Evolutionary conservation across 2,797 vertebrate genomes (phyloP).

Genomic region (Lutjanus campechanus): DNA sequence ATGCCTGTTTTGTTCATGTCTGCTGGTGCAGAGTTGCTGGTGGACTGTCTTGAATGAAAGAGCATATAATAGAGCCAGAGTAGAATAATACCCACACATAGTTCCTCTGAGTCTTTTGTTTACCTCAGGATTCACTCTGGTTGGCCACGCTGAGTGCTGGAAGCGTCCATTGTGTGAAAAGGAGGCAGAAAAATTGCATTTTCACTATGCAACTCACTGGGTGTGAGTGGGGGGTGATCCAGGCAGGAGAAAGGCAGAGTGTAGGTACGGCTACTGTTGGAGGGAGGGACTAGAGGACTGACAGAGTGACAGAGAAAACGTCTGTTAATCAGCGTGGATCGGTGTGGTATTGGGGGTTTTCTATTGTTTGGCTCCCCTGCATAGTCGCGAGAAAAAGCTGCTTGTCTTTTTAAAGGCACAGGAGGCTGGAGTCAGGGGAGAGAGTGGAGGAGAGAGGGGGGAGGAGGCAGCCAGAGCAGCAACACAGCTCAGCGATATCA

Average conservation of each 20-base stretch:
- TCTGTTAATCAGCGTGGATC: slow-evolving; percentile 33
- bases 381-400: slow-evolving; percentile 68
- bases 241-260: slow-evolving; percentile 21
- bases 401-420: slow-evolving; percentile 84
- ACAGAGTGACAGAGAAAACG: slow-evolving; percentile 34
- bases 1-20: neutral
- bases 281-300: slow-evolving; percentile 11
- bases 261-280: neutral
- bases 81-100: slow-evolving; percentile 49
- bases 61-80: slow-evolving; percentile 28
- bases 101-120: slow-evolving; percentile 79
- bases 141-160: slow-evolving; percentile 67
- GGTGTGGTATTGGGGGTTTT: slow-evolving; percentile 52
- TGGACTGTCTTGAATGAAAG: slow-evolving; percentile 31
- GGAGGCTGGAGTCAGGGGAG: slow-evolving; percentile 71
- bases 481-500: slow-evolving; percentile 76
- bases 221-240: slow-evolving; percentile 12
- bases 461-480: slow-evolving; percentile 74
- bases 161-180: slow-evolving; percentile 79
- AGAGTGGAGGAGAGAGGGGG: slow-evolving; percentile 66
- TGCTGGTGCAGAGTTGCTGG: neutral
- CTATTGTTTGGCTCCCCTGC: slow-evolving; percentile 81
- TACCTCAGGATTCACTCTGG: slow-evolving; percentile 73
- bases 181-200: slow-evolving; percentile 49
- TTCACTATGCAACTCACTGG: slow-evolving; percentile 19